Conservation (phyloP, 2,797 vertebrate species). For the Ctenochaetus hawaiiensis region DNA sequence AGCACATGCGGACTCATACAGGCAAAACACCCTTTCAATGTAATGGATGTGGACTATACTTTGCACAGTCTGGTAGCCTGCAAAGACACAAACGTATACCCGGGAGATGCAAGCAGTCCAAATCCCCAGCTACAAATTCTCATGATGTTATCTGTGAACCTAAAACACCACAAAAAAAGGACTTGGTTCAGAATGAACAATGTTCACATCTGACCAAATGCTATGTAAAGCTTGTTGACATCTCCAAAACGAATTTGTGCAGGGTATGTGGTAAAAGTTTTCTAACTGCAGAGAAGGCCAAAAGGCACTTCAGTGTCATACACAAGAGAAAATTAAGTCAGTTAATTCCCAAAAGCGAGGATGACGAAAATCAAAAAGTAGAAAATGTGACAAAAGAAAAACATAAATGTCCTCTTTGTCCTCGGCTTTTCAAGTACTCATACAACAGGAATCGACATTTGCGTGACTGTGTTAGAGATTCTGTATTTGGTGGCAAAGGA, state of each 20-base stretch:
- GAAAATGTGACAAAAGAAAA: slow-evolving; percentile 30
- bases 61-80: slow-evolving; percentile 71
- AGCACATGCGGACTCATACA: slow-evolving; percentile 81
- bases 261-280: slow-evolving; percentile 73
- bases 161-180: slow-evolving; percentile 1
- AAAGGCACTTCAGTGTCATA: slow-evolving; percentile 60
- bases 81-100: slow-evolving; percentile 68
- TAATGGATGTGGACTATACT: slow-evolving; percentile 78
- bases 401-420: slow-evolving; percentile 84
- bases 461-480: slow-evolving; percentile 78
- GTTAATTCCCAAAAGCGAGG: slow-evolving; percentile 42
- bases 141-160: slow-evolving; percentile 17
- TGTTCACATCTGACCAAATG: slow-evolving; percentile 68
- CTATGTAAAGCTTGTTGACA: slow-evolving; percentile 83
- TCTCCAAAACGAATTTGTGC: slow-evolving; percentile 67
- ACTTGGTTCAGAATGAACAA: background rate
- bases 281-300: slow-evolving; percentile 37
- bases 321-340: slow-evolving; percentile 59
- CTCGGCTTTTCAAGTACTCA: slow-evolving; percentile 80
- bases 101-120: slow-evolving; percentile 65
- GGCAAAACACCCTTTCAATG: slow-evolving; percentile 80
- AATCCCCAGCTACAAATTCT: slow-evolving; percentile 3
- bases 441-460: slow-evolving; percentile 84
- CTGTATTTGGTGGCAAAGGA: slow-evolving; percentile 55
- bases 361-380: slow-evolving; percentile 44